Conservation (phyloP, 2,113 vertebrate species). For the Machaerirhynchus nigripectus region DNA sequence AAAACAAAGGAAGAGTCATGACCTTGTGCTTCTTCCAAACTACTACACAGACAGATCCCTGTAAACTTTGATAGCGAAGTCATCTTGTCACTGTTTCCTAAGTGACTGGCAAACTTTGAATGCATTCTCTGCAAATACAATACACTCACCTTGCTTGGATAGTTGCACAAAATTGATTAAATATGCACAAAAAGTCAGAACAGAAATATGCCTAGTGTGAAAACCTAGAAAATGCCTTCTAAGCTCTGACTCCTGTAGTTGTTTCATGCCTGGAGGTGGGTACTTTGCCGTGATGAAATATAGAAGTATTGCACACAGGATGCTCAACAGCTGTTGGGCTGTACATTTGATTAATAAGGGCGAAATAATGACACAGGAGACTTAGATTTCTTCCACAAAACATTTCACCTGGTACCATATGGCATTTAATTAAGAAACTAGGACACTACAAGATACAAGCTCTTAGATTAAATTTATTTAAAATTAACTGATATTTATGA, state of each 20-base stretch:
- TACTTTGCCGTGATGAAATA: neutral
- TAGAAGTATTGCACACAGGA: neutral
- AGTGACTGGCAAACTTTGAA: neutral
- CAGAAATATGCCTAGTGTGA: neutral
- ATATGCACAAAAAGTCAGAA: neutral
- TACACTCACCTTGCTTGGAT: neutral
- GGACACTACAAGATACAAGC: neutral
- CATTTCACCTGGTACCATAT: constrained; percentile 10
- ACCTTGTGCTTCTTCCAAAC: neutral
- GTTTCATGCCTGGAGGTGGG: neutral
- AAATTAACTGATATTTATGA: neutral
- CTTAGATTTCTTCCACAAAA: neutral
- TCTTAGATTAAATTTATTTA: neutral
- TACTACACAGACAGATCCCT: neutral
- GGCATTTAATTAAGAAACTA: constrained; percentile 26
- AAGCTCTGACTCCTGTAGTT: neutral
- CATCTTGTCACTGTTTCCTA: neutral
- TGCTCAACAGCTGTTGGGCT: neutral
- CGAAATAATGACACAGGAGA: neutral
- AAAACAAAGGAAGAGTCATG: neutral
- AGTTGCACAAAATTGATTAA: neutral
- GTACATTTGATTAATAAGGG: neutral
- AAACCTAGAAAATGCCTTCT: neutral
- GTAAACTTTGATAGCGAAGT: neutral
- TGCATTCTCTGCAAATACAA: neutral